phyloP scores from a whole-genome alignment of 2,888 invertebrate species.

The Leptinotarsa haldemani region DNA sequence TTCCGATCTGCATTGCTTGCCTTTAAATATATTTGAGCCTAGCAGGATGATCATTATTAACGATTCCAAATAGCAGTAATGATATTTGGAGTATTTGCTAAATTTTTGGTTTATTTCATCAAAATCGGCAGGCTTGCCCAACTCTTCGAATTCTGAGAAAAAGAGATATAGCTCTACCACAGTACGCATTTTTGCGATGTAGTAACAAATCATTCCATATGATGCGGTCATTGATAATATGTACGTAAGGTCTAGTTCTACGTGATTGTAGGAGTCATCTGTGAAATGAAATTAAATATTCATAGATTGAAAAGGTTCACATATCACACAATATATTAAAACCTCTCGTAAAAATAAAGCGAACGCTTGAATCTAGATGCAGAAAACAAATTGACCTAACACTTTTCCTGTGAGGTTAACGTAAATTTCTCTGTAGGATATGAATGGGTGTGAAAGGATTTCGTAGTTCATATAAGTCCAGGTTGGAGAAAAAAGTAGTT shows the following conservation, averaged over 20 bases:
- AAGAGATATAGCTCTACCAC: constrained; percentile 31
- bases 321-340: not conserved
- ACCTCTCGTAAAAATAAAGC: too few species aligned
- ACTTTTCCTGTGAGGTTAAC: too few species aligned
- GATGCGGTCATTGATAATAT: constrained; percentile 34
- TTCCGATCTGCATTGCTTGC: constrained; percentile 29
- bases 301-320: not conserved
- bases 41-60: constrained; percentile 28
- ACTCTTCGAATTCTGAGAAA: constrained; percentile 38
- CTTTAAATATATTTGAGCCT: constrained; percentile 32
- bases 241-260: constrained; percentile 35
- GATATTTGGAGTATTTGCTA: constrained; percentile 31
- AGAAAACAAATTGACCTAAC: too few species aligned
- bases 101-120: constrained; percentile 35
- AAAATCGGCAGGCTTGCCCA: constrained; percentile 38
- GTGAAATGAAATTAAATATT: not conserved
- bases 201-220: constrained; percentile 29
- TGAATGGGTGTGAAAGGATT: too few species aligned
- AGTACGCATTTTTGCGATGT: constrained; percentile 25
- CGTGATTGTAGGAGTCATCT: constrained; percentile 33
- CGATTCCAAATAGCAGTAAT: constrained; percentile 35
- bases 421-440: too few species aligned
- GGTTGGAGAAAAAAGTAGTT: too few species aligned
- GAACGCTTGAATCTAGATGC: too few species aligned
- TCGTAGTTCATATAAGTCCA: too few species aligned